These are phyloP conservation scores for Haemorhous mexicanus DNA, from an alignment of 2,113 vertebrate genomes.

Conservation along the genomic window DNA sequence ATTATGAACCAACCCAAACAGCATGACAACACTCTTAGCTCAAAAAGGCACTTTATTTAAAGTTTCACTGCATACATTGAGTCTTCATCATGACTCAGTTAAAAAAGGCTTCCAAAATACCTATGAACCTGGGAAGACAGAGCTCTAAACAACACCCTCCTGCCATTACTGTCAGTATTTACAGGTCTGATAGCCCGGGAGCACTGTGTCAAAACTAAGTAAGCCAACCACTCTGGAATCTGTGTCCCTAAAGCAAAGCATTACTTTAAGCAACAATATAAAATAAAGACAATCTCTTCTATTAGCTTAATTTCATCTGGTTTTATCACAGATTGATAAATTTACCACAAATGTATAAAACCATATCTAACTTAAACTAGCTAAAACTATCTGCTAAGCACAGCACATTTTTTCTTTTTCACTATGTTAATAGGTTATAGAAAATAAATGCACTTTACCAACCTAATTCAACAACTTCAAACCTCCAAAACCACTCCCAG, in stretches of 20 bases:
- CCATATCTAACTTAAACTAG: neutral
- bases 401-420: neutral
- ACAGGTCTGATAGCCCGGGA: neutral
- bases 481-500: neutral
- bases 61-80: neutral
- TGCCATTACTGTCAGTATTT: neutral
- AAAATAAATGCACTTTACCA: neutral
- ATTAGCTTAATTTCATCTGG: neutral
- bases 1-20: neutral
- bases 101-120: neutral
- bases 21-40: neutral
- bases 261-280: neutral
- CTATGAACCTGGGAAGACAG: neutral
- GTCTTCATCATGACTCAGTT: neutral
- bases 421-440: neutral
- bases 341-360: neutral
- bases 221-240: neutral
- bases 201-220: neutral
- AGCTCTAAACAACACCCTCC: neutral
- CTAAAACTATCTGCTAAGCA: neutral
- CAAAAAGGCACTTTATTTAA: neutral
- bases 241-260: neutral
- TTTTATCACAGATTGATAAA: neutral
- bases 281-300: neutral
- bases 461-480: neutral